Conservation (phyloP, 2,797 vertebrate species). For the Strix occidentalis region DNA sequence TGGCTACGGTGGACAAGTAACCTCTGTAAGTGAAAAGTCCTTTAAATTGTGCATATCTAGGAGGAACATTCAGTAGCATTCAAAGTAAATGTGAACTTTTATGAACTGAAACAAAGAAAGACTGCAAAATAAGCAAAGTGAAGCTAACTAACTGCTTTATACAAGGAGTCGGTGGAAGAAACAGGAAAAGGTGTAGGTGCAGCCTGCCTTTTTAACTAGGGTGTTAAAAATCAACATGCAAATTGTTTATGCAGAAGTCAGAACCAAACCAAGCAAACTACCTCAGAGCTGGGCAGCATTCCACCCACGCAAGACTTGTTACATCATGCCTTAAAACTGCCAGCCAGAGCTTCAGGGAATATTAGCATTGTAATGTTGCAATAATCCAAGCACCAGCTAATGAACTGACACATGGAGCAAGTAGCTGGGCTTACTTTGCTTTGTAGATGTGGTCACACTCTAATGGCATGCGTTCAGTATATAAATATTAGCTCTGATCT, state of each 20-base stretch:
- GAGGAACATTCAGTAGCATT: background rate
- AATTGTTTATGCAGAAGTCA: background rate
- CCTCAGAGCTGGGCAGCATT: conserved; percentile 13
- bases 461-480: background rate
- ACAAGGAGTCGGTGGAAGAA: background rate
- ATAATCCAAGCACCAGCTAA: background rate
- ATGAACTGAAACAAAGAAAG: background rate
- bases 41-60: background rate
- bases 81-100: background rate
- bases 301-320: background rate
- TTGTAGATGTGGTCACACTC: background rate
- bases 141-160: background rate
- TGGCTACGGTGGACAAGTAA: background rate
- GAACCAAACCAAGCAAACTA: conserved; percentile 24
- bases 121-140: background rate
- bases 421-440: background rate
- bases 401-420: background rate
- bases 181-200: background rate
- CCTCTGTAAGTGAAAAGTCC: background rate
- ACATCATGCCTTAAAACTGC: background rate
- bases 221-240: background rate
- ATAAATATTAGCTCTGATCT: conserved; percentile 5
- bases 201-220: background rate
- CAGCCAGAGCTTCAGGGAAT: background rate
- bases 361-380: background rate